Evolutionary conservation across 1,140 invertebrate species (phyloP), one percentile per base, ranked within the genome.

Genomic region (Drosophila eugracilis): DNA sequence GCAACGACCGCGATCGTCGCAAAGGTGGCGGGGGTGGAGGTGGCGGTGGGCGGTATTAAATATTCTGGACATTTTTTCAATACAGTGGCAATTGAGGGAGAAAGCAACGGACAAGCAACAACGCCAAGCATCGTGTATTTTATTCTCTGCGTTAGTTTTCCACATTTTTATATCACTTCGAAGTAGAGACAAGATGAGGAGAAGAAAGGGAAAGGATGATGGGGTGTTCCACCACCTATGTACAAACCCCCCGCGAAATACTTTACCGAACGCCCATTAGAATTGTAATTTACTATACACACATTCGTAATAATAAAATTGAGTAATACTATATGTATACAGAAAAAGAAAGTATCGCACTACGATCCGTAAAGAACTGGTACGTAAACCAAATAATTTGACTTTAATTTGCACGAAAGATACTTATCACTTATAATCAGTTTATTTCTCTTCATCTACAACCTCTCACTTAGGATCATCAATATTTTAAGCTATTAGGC

Each of bases 291-390:
- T 84, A 84, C 79, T 85, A 86, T 85, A 85, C 81, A 85, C 74
- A 85, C 81, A 85, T 86, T 85, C 81, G 62, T 85, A 85, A 85
- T 88, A 85, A 85, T 81, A 85, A 75, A 86, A 74, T 74, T 71
- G 81, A 85, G 81, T 86, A 86, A 81, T 86, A 85, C 67, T 88
- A 75, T 36, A 59, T 58, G 48, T 58, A 57, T 55, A 65, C 69
- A 65, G 50, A 32, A 28, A 60, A 52, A 10, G n/a, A 30, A 12
- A 59, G 14, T 10, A 6, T 22, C 24, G 12, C 19, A 12, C 3
- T 21, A n/a, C 7, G 1, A n/a, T 32, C 17, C 12, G 28, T 4
- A n/a, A 42, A 41, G 15, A 4, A 3, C 1, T n/a, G 41, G 41
- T 22, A 22, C 41, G 12, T n/a, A n/a, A 32, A 32, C n/a, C n/a